Base-by-base conservation (phyloP, 1,140 invertebrate species). In the Hesperophylax magnus region DNA sequence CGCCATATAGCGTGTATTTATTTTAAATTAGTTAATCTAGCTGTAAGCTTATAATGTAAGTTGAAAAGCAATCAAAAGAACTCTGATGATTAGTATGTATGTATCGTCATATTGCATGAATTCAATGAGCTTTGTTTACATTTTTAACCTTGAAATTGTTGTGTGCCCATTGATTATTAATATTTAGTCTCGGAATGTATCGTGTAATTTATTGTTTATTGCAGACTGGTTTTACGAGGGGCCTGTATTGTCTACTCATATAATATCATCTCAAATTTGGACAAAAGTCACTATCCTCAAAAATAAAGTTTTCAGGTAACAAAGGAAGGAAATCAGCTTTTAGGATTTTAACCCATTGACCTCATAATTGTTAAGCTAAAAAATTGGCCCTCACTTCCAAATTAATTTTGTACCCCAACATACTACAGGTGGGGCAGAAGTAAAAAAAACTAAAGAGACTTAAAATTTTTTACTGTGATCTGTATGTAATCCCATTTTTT, bases 51-150 rank as follows among this genome's bases (percentile, higher is more conserved):
- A 39, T 34, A 24, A 34, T 15, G 22, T 67, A 39, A 11, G 11
- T 67, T 31, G 17, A 67, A 71, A 71, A 71, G 67, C 34, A 71
- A 71, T 71, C 34, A 71, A 71, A 71, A 65, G 15, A 65, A 47
- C 39, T 47, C 27, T 27, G 27, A 47, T 8, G 11, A 47, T 47
- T 7, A 34, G 1, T 7, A 1, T 8, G 11, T 61, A 34, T 17
- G 11, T 31, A 31, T 22, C 24, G 61, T 18, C 56, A 18, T 22
- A 22, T 7, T 61, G 20, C 24, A 24, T 61, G 58, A 24, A 61
- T 61, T 61, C 20, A 27, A 24, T 65, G 5, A 65, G 34, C 34
- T 34, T 47, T 47, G 39, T 67, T 67, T 39, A 27, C 39, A 67
- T 67, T 31, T 67, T 67, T 67, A 18, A 58, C 20, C 18, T 61